Conservation (phyloP, 2,797 vertebrate species). For the Pseudochaenichthys georgianus region DNA sequence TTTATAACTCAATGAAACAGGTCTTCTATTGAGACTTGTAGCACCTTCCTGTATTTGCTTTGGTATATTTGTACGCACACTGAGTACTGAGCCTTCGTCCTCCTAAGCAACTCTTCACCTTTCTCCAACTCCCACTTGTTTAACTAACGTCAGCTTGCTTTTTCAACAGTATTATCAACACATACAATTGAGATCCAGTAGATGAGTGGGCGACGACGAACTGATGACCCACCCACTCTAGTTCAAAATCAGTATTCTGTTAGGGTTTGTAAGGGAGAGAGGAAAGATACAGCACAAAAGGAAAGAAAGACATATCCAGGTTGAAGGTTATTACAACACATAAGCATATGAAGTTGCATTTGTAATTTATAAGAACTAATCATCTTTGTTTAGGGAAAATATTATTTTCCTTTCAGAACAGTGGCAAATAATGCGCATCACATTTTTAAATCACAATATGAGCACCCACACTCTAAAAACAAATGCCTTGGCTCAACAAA, state of each 20-base stretch:
- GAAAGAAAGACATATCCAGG: too few relatives aligned
- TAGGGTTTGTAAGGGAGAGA: background rate
- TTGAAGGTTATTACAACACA: conserved; percentile 8
- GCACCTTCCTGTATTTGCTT: background rate
- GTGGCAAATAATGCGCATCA: background rate
- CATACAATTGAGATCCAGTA: background rate
- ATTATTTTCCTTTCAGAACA: too few relatives aligned
- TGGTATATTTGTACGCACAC: background rate
- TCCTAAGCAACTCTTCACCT: background rate
- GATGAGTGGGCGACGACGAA: background rate
- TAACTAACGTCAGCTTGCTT: background rate
- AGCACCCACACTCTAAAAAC: too few relatives aligned
- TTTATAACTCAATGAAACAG: background rate
- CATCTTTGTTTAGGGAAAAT: too few relatives aligned
- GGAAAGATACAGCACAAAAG: background rate
- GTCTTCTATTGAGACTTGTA: background rate
- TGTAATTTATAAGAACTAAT: too few relatives aligned
- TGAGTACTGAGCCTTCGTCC: background rate
- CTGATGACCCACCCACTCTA: conserved; percentile 21
- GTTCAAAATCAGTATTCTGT: background rate
- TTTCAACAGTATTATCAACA: background rate
- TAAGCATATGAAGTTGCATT: too few relatives aligned
- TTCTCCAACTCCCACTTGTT: background rate
- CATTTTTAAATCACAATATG: background rate
- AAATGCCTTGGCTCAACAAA: too few relatives aligned